Conservation (phyloP, 2,113 vertebrate genomes). For the Eurypyga helias region DNA sequence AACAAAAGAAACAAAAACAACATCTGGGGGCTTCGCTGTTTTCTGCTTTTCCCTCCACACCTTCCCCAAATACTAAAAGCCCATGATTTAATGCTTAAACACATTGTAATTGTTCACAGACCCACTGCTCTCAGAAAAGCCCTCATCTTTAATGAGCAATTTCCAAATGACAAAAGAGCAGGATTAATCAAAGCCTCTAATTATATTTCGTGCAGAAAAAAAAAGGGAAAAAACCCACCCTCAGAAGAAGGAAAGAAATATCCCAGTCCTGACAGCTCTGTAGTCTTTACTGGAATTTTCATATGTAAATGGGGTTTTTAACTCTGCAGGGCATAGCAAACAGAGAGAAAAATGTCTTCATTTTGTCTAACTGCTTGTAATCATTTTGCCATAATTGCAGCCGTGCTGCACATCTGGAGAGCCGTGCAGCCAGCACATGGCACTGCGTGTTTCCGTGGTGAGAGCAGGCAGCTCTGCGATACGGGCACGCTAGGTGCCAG, state of each 20-base stretch:
- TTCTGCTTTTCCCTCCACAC: background rate
- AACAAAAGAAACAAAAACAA: background rate
- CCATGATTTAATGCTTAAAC: slow-evolving; percentile 47
- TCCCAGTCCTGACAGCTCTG: background rate
- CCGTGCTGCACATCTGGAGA: slow-evolving; percentile 29
- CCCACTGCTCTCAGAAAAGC: slow-evolving; percentile 50
- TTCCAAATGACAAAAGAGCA: slow-evolving; percentile 63
- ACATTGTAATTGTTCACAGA: slow-evolving; percentile 47
- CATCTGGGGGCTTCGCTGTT: background rate
- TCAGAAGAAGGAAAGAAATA: background rate
- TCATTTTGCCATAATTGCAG: slow-evolving; percentile 26
- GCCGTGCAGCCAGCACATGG: background rate
- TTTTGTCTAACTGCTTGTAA: slow-evolving; percentile 37
- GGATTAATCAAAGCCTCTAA: slow-evolving; percentile 73
- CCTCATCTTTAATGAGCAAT: slow-evolving; percentile 67
- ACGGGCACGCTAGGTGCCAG: background rate
- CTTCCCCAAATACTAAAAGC: background rate
- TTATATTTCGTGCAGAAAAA: slow-evolving; percentile 41
- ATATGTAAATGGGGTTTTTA: slow-evolving; percentile 4
- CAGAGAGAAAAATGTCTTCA: slow-evolving; percentile 36
- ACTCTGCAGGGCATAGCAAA: background rate
- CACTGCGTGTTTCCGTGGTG: background rate
- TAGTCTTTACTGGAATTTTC: slow-evolving; percentile 7
- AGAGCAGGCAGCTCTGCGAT: background rate
- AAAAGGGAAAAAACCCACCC: background rate